Base-by-base conservation (phyloP, 2,888 invertebrate species). In the Rotaria macrura region DNA sequence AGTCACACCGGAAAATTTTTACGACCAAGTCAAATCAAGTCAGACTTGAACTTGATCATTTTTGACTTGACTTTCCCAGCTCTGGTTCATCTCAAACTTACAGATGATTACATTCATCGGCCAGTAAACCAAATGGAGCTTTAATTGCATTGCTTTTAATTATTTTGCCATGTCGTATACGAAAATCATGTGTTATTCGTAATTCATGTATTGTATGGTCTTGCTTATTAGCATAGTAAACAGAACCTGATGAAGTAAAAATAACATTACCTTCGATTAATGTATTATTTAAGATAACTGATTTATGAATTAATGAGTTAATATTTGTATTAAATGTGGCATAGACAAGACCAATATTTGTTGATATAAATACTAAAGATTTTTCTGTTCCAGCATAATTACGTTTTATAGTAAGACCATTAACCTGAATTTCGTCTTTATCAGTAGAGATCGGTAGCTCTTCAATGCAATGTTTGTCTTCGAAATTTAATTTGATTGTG, bases 101-200 rank as follows among this genome's bases (percentile, higher is more conserved):
- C 43, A 79, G n/a, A 79, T 79, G 79, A 43, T 79, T 79, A 43
- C 79, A 79, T 79, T 79, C 79, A n/a, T 79, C 79, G 25, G 43
- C n/a, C 12, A 79, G 25, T 43, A 79, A 43, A 43, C 79, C 79
- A 43, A 79, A 79, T 40, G 79, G 79, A 79, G 9, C 5, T 43
- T 40, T 79, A 12, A 79, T 79, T 1, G n/a, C 79, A 14, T 43
- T 43, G 43, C 79, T 79, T 79, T n/a, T 79, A 25, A 79, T 43
- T n/a, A 79, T 79, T 79, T 79, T 79, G 25, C 79, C 79, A 43
- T 43, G 43, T 43, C 43, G 40, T 10, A 43, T 79, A 25, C 79
- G 79, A 43, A 43, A 79, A 43, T 79, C 79, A 6, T n/a, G 23
- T 79, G 79, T 43, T 43, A 79, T 20, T n/a, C 25, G 43, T n/a